These are phyloP conservation scores for Liopterus haemorrhoidalis DNA, from an alignment of 2,888 invertebrate species.

Conservation along the genomic window DNA sequence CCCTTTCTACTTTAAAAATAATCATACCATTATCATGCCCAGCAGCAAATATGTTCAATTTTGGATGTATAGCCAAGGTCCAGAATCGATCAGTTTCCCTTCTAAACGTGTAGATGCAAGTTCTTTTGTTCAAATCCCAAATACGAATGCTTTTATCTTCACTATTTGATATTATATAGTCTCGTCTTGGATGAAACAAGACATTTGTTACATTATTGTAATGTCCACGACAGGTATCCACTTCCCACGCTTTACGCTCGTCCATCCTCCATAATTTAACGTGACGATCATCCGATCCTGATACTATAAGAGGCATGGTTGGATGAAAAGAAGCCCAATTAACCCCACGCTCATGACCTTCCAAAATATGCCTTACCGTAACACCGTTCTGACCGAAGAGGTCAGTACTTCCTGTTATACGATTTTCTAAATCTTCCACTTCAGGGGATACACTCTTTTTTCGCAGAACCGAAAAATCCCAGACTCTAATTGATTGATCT, in stretches of 20 bases:
- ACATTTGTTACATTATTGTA: slow-evolving; percentile 96
- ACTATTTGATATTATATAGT: slow-evolving; percentile 86
- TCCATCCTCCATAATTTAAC: slow-evolving; percentile 96
- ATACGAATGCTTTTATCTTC: slow-evolving; percentile 92
- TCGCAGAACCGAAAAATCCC: slow-evolving; percentile 88
- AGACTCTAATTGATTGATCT: slow-evolving; percentile 91
- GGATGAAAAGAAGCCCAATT: slow-evolving; percentile 96
- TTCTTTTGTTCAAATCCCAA: slow-evolving; percentile 91
- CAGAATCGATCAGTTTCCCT: slow-evolving; percentile 91
- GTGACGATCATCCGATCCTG: slow-evolving; percentile 90
- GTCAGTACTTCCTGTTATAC: slow-evolving; percentile 77
- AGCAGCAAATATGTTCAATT: slow-evolving; percentile 87
- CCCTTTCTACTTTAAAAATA: slow-evolving; percentile 79
- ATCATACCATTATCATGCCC: slow-evolving; percentile 93
- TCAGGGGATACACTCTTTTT: slow-evolving; percentile 94
- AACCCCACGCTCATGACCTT: slow-evolving; percentile 88
- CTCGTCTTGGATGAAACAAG: slow-evolving; percentile 87
- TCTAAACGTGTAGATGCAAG: slow-evolving; percentile 78
- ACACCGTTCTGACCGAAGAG: slow-evolving; percentile 87
- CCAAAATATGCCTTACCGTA: slow-evolving; percentile 73
- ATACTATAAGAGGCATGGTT: slow-evolving; percentile 80
- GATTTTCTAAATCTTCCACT: slow-evolving; percentile 74
- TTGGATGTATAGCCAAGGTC: slow-evolving; percentile 86
- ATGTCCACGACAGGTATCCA: slow-evolving; percentile 92
- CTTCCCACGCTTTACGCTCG: slow-evolving; percentile 85